Evolutionary conservation across 2,797 vertebrate genomes (phyloP), one percentile per base, ranked within the genome.

Genomic region (Catharus ustulatus): DNA sequence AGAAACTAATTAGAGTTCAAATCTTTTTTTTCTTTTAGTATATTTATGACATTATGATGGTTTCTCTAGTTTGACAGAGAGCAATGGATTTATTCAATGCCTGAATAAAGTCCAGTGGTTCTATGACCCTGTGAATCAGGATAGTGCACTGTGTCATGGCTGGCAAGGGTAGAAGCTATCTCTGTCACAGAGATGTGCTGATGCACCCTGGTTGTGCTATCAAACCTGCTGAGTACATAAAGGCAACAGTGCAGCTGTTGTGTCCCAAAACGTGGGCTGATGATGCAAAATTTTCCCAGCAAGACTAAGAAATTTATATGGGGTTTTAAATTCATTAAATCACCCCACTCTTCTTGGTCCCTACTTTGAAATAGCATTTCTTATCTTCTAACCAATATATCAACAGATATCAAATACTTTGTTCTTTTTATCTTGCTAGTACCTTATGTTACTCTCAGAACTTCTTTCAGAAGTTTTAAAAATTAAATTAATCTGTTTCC

Each of bases 91-190:
- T 77, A n/a, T 22, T 59, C 26, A 38, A 34, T 27, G 46, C 43
- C 43, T 68, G 46, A 87, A 61, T n/a, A 18, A 71, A 42, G 16
- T 55, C 36, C 45, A 77, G 27, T 58, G 15, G 29, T 73, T 86
- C 48, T 58, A 32, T 3, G 4, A 61, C 4, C 23, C 42, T 54
- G 17, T 27, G 46, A 88, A 40, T 55, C 78, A 74, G 18, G n/a
- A 55, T 21, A 7, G 1, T 1, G 0, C 11, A 11, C 10, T 68
- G 12, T 62, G 38, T 57, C 24, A 40, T 6, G 1, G 27, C 27
- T 4, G 4, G 26, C 15, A 83, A 58, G 30, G 59, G 24, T 0
- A 69, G 43, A 43, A 67, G 38, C 34, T 36, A 2, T 88, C 34
- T 81, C 2, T 78, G 49, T 46, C 45, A 51, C 42, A 58, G 34